Percentiles rank a stretch among this genome's conserved stretches.
Conservation (phyloP, 2,113 vertebrate species). For the Serinus canaria region DNA sequence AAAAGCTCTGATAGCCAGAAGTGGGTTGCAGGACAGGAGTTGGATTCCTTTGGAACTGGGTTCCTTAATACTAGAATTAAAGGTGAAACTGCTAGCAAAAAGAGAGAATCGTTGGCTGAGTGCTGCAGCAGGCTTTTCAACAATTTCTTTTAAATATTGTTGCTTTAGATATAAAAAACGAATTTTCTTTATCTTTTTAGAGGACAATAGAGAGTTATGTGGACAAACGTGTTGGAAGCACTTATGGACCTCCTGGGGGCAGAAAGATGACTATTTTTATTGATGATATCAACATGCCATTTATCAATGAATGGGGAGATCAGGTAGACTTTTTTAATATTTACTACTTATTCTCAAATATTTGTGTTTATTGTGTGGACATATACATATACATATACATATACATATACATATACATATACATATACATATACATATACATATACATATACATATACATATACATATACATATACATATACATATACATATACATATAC, state of each 20-base stretch:
- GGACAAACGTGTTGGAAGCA: conserved; percentile 78
- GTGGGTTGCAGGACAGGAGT: background rate
- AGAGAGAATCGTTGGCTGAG: background rate
- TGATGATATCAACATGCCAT: conserved; percentile 82
- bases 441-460: no score
- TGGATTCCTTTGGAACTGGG: background rate
- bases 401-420: no score
- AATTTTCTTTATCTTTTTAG: conserved; percentile 41
- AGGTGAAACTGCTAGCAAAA: background rate
- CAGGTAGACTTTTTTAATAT: conserved; percentile 66
- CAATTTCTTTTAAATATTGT: background rate
- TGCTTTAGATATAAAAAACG: background rate
- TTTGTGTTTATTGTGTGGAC: background rate
- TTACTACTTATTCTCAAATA: background rate
- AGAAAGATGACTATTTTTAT: conserved; percentile 82
- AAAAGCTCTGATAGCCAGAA: background rate
- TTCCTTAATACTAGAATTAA: background rate
- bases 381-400: no score
- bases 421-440: no score
- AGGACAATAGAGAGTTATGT: conserved; percentile 80
- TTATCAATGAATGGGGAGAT: conserved; percentile 84
- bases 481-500: no score
- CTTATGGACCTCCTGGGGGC: conserved; percentile 78
- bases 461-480: no score
- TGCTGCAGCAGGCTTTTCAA: background rate